Evolutionary conservation across 2,797 vertebrate genomes (phyloP).

Genomic region (Spea hammondii): DNA sequence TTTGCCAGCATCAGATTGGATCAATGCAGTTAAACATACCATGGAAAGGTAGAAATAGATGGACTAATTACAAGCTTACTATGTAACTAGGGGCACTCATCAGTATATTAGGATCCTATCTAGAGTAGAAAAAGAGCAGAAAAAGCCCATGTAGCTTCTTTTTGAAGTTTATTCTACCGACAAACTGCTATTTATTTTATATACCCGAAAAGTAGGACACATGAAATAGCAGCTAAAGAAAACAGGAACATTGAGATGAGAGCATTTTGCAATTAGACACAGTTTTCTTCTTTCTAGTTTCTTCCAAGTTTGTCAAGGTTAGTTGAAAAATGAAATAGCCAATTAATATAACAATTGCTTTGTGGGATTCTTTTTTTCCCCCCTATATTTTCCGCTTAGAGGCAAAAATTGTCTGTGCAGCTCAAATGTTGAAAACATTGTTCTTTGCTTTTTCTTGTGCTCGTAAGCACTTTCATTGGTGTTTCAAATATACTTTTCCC

Average conservation of each 20-base stretch:
- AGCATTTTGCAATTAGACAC: slow-evolving; percentile 62
- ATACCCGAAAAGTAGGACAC: slow-evolving; percentile 11
- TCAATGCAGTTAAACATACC: not conserved
- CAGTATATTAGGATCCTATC: too few species aligned
- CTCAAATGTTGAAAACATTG: slow-evolving; percentile 26
- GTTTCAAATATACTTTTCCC: not conserved
- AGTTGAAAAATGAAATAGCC: slow-evolving; percentile 64
- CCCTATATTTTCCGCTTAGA: slow-evolving; percentile 25
- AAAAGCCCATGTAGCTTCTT: not conserved
- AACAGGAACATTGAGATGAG: slow-evolving; percentile 38
- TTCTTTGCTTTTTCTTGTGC: slow-evolving; percentile 23
- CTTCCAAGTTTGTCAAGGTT: slow-evolving; percentile 67
- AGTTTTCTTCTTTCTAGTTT: slow-evolving; percentile 57
- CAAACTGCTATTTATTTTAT: not conserved
- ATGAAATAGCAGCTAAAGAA: slow-evolving; percentile 18
- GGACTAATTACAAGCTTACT: too few species aligned
- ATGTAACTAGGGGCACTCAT: too few species aligned
- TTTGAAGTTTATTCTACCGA: not conserved
- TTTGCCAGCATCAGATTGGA: not conserved
- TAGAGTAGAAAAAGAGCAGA: too few species aligned
- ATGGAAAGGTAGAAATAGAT: too few species aligned
- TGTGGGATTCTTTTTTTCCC: slow-evolving; percentile 47
- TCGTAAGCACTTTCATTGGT: slow-evolving; percentile 38
- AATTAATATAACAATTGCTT: slow-evolving; percentile 60
- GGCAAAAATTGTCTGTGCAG: slow-evolving; percentile 35